Base-by-base conservation (phyloP, 1,140 invertebrate genomes). In the Trichomalopsis sarcophagae region DNA sequence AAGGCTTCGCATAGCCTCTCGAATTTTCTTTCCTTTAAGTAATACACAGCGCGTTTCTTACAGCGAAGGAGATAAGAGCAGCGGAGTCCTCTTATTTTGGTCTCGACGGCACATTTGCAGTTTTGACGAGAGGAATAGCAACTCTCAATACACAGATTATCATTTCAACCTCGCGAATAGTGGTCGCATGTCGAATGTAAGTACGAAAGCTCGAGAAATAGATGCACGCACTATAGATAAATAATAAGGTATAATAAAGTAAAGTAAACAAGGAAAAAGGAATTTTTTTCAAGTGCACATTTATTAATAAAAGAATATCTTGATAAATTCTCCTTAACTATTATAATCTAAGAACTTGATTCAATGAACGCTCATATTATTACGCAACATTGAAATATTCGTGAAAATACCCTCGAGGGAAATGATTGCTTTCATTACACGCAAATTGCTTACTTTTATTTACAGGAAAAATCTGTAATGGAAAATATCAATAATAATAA, bases 1-100 rank as follows among this genome's bases (percentile, higher is more conserved):
- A 86, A 89, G 85, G 88, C 75, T 84, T 85, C 84, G 55, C 55
- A 85, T 85, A 86, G 87, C 84, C 88, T 86, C 84, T 75, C 82
- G 82, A 66, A 50, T 66, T 74, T 74, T 47, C 17, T 27, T 27
- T 47, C 14, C 13, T 14, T 44, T 75, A 21, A 44, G 27, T 13
- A 21, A 62, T n/a, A 62, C 17, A 30, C 40, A 75, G 73, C 36
- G 33, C 17, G 21, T 74, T 75, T n/a, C 30, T 75, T 44, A 75
- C 36, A 40, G 36, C 36, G 30, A 36, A 75, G 36, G 21, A 62
- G 73, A 21, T 75, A 14, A 10, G 23, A 21, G 33, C 33, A 21
- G 33, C 33, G 36, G 21, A 40, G 36, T 75, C 33, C 36, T 27
- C 27, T 75, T 40, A 36, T 36, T 36, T 36, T 36, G 36, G 73